Base-by-base conservation (phyloP, 2,797 vertebrate genomes). In the Siniperca scherzeri region DNA sequence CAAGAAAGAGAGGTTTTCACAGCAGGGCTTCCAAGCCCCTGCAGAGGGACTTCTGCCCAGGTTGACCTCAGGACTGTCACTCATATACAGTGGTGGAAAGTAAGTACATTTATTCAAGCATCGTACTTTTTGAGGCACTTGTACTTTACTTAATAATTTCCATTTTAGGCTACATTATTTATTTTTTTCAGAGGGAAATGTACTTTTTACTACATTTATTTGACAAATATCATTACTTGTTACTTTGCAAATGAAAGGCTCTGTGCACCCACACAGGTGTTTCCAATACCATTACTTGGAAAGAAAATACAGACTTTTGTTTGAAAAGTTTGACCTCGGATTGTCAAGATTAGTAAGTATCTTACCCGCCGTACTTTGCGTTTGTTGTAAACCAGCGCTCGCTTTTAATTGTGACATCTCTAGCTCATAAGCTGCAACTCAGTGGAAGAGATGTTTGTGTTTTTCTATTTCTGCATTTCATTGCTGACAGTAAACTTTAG, bases 1-100 rank as follows among this genome's bases (percentile, higher is more conserved):
- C 67, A 87, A 73, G 46, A 78, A 69, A 74, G 81, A 82, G 74
- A 65, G 80, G 76, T 68, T 57, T 59, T 82, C 84, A 57, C 84
- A 82, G 80, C 9, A 12, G 80, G 80, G 14, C 8, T 13, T 46
- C 70, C 25, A 42, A 53, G 22, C 60, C 19, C 53, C 72, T 38
- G 66, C 57, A 68, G 68, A 60, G 48, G 40, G 56, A 68, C 60
- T 44, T 46, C 46, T 62, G 12, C 27, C 56, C 1, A 19, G 56
- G 27, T 42, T 74, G 27, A 62, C 73, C 66, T 44, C 60, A 27
- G 42, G 44, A 30, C 42, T 53, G 27, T 50, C 52, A 6, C 52
- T 62, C 9, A 62, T 44, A 3, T 38, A 17, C 50, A 22, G 33
- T n/a, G 25, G 8, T n/a, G 40, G 38, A 56, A 67, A 48, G 33